Percentiles rank a stretch among this genome's conserved stretches.
Evolutionary conservation across 1,140 invertebrate genomes (phyloP).

Genomic region (Drosophila virilis): DNA sequence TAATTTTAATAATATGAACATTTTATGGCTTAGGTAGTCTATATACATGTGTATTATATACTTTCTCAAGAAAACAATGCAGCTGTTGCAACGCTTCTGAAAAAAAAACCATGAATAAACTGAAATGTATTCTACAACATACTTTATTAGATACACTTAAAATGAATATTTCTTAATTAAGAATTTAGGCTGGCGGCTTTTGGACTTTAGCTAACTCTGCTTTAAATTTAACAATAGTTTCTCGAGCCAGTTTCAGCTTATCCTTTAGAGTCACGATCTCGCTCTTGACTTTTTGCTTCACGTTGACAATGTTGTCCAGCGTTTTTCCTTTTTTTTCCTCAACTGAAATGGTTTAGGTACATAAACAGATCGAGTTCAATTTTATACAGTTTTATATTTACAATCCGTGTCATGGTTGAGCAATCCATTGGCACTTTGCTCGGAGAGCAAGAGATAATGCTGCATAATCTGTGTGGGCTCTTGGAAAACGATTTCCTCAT

Average conservation of each 20-base stretch:
- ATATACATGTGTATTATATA: background rate
- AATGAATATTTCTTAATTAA: conserved; percentile 12
- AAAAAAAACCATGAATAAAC: background rate
- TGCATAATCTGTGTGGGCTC: conserved; percentile 98
- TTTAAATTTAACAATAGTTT: conserved; percentile 95
- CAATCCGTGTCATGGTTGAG: conserved; percentile 94
- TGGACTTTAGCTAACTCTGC: conserved; percentile 92
- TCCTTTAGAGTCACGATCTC: conserved; percentile 95
- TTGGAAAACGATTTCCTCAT: conserved; percentile 99
- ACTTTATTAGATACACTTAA: conserved; percentile 19
- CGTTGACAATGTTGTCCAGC: conserved; percentile 90
- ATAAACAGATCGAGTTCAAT: background rate
- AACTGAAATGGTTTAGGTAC: conserved; percentile 87
- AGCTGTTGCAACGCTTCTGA: background rate
- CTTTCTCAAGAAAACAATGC: background rate
- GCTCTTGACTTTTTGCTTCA: conserved; percentile 92
- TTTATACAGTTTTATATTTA: conserved; percentile 85
- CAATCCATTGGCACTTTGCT: conserved; percentile 80
- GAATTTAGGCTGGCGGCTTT: conserved; percentile 67
- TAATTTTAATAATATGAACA: background rate
- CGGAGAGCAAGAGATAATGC: conserved; percentile 91
- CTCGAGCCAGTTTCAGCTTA: conserved; percentile 94
- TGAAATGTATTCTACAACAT: background rate
- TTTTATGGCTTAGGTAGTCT: too few relatives aligned
- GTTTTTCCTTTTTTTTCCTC: conserved; percentile 95